Evolutionary conservation across 92 coral and sea anemone genomes (phyloP).

Genomic region (Bergia puertoricense): DNA sequence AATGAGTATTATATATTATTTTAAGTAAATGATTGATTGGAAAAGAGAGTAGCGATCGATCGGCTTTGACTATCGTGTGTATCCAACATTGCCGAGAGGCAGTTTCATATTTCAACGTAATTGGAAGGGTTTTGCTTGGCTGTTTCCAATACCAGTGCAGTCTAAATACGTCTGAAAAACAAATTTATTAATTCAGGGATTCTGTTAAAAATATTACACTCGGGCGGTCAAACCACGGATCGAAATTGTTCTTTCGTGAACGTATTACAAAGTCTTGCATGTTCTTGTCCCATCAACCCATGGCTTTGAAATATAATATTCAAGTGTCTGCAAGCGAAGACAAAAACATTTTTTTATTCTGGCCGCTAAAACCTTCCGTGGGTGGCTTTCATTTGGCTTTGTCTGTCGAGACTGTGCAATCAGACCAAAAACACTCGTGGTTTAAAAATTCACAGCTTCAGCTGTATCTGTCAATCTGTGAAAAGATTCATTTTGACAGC

Average conservation of each 20-base stretch:
- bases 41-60: not conserved
- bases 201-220: not conserved
- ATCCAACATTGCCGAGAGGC: not conserved
- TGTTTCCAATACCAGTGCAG: not conserved
- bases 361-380: not conserved
- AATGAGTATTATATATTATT: conserved; percentile 1
- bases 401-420: not conserved
- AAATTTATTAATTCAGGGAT: not conserved
- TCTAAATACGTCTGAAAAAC: conserved; percentile 11
- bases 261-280: not conserved
- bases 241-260: not conserved
- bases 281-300: not conserved
- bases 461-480: not conserved
- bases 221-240: not conserved
- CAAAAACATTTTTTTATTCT: conserved; percentile 13
- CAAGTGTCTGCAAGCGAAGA: conserved; percentile 15
- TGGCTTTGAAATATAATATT: conserved; percentile 23
- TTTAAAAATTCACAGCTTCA: not conserved
- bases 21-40: not conserved
- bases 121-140: not conserved
- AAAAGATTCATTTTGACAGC: conserved; percentile 6
- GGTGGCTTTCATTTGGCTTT: not conserved
- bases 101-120: not conserved
- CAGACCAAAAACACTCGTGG: conserved; percentile 10
- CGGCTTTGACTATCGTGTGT: not conserved